Percentiles rank a stretch among this genome's conserved stretches.
These are phyloP conservation scores for Diplazon laetatorius DNA, from an alignment of 2,888 invertebrate species.

Conservation along the genomic window DNA sequence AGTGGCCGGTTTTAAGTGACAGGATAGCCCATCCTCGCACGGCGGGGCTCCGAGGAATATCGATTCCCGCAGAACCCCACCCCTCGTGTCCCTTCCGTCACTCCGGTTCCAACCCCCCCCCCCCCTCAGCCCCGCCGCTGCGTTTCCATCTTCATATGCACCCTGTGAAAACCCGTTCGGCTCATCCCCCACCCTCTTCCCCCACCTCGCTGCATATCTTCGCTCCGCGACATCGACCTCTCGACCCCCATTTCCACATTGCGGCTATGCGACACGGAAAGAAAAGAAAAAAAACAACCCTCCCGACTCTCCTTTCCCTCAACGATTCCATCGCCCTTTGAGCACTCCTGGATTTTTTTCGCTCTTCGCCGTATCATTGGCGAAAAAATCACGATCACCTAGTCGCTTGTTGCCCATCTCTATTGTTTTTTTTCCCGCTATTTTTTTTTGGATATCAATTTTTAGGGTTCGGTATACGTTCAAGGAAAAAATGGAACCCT, in stretches of 20 bases:
- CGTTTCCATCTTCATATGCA: background rate
- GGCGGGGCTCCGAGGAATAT: constrained; percentile 47
- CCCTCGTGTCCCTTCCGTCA: constrained; percentile 20
- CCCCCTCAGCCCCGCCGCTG: background rate
- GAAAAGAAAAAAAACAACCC: too few species aligned
- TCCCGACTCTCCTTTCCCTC: constrained; percentile 2
- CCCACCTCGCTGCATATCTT: constrained; percentile 3
- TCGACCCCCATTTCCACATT: constrained; percentile 25
- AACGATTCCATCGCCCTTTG: background rate
- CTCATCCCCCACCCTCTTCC: background rate
- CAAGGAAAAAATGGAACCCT: too few species aligned
- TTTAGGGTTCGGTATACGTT: too few species aligned
- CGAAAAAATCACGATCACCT: constrained; percentile 9
- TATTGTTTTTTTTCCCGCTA: background rate
- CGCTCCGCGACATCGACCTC: background rate
- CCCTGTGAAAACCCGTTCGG: constrained; percentile 28
- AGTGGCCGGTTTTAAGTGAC: constrained; percentile 65
- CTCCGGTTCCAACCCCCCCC: background rate
- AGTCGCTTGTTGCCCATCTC: too few species aligned
- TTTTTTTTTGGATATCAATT: background rate
- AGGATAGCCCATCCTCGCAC: constrained; percentile 43
- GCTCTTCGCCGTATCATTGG: constrained; percentile 2
- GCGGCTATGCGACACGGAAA: constrained; percentile 35
- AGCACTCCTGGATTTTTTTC: background rate
- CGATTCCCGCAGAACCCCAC: constrained; percentile 31